Evolutionary conservation across 2,797 vertebrate species (phyloP).

Genomic region (Tenualosa ilisha): DNA sequence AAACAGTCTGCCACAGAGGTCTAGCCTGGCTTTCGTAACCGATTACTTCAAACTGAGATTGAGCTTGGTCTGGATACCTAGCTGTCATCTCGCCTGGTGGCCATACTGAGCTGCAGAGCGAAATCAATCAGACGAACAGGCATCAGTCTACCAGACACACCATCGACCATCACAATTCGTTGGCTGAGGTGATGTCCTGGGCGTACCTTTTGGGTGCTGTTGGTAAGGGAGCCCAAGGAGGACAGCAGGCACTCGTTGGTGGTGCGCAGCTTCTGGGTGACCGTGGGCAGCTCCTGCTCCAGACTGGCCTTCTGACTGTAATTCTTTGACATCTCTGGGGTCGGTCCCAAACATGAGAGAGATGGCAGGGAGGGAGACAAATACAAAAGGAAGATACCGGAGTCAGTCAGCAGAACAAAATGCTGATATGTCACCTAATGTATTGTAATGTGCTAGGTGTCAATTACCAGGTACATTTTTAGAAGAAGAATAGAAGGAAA

Average conservation of each 20-base stretch:
- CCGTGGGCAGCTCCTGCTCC: slow-evolving; percentile 89
- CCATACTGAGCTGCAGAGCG: no score
- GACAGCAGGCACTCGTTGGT: slow-evolving; percentile 96
- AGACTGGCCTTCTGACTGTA: slow-evolving; percentile 92
- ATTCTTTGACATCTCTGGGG: slow-evolving; percentile 89
- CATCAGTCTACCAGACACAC: neutral
- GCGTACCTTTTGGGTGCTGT: slow-evolving; percentile 78
- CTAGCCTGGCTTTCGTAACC: no score
- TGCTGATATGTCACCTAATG: neutral
- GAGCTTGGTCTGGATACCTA: no score
- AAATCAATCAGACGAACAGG: no score
- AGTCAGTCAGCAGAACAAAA: neutral
- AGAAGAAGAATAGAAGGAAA: no score
- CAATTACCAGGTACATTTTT: neutral
- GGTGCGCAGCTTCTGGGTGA: slow-evolving; percentile 92
- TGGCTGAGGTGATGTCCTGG: neutral
- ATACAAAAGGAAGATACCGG: neutral
- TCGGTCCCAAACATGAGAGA: slow-evolving; percentile 18
- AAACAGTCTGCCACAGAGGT: neutral
- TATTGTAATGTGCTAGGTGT: neutral
- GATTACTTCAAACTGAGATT: no score
- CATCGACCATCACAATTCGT: no score
- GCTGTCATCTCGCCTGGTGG: no score
- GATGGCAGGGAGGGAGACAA: neutral
- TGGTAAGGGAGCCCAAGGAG: slow-evolving; percentile 87